A percentile compares a stretch with the other conserved stretches of the same genome.
phyloP scores from a whole-genome alignment of 2,797 vertebrate species.

The Percopsis omiscomaycus region DNA sequence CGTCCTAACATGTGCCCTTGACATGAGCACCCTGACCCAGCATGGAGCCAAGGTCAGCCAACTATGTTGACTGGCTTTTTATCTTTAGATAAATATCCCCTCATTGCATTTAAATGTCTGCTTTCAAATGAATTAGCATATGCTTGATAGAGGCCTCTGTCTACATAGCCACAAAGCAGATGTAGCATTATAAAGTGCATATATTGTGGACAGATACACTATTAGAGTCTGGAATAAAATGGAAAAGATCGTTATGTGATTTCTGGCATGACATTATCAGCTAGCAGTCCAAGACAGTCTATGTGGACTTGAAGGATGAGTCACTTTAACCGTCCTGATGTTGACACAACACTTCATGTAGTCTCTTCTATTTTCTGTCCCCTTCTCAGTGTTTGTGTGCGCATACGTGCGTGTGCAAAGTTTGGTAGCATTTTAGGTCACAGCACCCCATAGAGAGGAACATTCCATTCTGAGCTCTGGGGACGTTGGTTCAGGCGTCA shows the following conservation, averaged over 20 bases:
- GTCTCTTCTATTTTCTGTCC: not conserved
- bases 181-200: not conserved
- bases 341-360: not conserved
- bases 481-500: conserved; percentile 12
- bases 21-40: no score
- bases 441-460: conserved; percentile 36
- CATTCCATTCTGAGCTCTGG: conserved; percentile 54
- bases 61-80: not conserved
- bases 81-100: not conserved
- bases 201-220: not conserved
- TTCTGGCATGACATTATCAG: no score
- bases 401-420: conserved; percentile 1
- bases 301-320: not conserved
- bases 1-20: no score
- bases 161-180: not conserved
- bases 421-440: conserved; percentile 44
- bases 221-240: not conserved
- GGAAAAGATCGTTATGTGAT: no score
- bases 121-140: not conserved
- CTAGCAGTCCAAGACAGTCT: no score
- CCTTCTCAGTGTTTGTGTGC: not conserved
- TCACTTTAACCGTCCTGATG: conserved; percentile 11
- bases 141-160: not conserved
- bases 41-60: no score
- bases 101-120: not conserved